These are phyloP conservation scores for Amblyteles armatorius DNA, from an alignment of 2,888 invertebrate genomes.

Conservation along the genomic window DNA sequence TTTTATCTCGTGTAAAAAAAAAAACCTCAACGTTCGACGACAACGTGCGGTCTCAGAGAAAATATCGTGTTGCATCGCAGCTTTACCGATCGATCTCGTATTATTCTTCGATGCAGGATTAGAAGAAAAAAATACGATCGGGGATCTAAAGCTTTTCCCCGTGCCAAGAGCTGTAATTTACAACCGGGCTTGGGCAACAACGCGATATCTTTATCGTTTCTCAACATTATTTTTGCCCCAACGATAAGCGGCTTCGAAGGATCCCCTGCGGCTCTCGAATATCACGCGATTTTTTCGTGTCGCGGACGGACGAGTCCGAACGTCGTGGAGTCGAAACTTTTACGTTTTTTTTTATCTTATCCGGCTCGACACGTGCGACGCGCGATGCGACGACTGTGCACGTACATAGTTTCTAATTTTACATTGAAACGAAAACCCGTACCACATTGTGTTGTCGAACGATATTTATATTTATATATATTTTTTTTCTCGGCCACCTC, in stretches of 20 bases:
- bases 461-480: not conserved
- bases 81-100: not conserved
- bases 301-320: not conserved
- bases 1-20: not conserved
- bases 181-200: not conserved
- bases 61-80: not conserved
- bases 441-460: not conserved
- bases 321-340: not conserved
- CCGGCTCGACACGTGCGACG: not conserved
- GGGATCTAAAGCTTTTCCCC: not conserved
- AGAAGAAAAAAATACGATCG: not conserved
- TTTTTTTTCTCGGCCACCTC: not conserved
- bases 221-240: not conserved
- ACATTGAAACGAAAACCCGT: not conserved
- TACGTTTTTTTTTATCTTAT: not conserved
- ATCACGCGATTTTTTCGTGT: constrained; percentile 6
- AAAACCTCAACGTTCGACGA: not conserved
- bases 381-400: not conserved
- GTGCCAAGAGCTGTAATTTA: constrained; percentile 4
- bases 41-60: not conserved
- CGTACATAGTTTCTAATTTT: not conserved
- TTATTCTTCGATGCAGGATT: not conserved
- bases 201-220: not conserved
- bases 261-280: not conserved
- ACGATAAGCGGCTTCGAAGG: not conserved